Conservation (phyloP, 2,113 vertebrate species). For the Oncorhynchus masou region DNA sequence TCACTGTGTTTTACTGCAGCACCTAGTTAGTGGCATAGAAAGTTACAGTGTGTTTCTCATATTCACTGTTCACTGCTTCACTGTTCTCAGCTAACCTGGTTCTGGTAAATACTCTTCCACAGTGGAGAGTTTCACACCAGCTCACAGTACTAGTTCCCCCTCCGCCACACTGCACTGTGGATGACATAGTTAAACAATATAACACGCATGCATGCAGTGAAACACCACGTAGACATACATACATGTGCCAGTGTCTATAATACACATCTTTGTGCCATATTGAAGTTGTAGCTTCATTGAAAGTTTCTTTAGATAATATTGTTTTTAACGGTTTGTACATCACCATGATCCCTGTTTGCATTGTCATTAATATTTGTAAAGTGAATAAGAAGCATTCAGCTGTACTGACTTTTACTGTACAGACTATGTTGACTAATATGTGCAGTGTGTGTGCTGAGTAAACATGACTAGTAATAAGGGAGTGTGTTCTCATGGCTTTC, state of each 20-base stretch:
- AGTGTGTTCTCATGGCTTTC: neutral
- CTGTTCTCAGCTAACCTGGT: neutral
- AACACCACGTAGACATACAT: neutral
- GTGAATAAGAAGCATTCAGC: slow-evolving; percentile 72
- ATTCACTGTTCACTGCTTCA: neutral
- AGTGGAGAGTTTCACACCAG: neutral
- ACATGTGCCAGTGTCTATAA: neutral
- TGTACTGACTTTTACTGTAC: neutral
- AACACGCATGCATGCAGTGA: neutral
- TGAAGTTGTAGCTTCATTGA: neutral
- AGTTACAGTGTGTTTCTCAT: neutral
- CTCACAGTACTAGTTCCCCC: neutral
- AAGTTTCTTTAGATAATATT: too few relatives aligned
- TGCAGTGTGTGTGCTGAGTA: slow-evolving; percentile 70
- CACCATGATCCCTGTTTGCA: slow-evolving; percentile 6
- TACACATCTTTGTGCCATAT: too few relatives aligned
- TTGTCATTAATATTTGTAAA: slow-evolving; percentile 74
- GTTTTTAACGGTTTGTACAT: neutral
- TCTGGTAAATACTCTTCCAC: neutral
- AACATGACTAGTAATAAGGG: too few relatives aligned
- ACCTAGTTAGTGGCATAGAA: too few relatives aligned
- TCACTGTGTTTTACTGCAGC: neutral
- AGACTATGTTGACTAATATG: slow-evolving; percentile 16
- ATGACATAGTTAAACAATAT: neutral
- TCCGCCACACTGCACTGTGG: neutral